Evolutionary conservation across 2,113 vertebrate genomes (phyloP).

Genomic region (Megalops atlanticus): DNA sequence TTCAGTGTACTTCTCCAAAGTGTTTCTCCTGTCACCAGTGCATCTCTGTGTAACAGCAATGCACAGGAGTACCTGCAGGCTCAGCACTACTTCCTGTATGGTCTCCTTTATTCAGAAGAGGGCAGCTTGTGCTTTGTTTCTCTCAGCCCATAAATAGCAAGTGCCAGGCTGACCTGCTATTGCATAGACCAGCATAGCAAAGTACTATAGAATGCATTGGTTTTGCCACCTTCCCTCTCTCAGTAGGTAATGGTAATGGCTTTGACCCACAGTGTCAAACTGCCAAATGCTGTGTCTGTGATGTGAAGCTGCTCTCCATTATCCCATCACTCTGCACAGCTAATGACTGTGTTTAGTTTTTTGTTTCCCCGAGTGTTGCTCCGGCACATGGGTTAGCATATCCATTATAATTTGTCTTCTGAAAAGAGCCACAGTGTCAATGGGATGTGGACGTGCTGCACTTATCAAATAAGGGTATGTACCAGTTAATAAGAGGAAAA

Average conservation of each 20-base stretch:
- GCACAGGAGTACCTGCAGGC: not conserved
- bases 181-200: not conserved
- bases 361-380: not conserved
- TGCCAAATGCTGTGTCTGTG: not conserved
- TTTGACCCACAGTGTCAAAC: not conserved
- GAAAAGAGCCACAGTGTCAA: not conserved
- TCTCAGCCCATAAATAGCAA: not conserved
- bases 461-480: not conserved
- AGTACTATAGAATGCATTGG: not conserved
- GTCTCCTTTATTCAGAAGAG: not conserved
- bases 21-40: not conserved
- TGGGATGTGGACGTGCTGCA: not conserved
- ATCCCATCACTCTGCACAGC: not conserved
- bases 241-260: slow-evolving; percentile 19
- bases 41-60: not conserved
- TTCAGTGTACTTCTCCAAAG: not conserved
- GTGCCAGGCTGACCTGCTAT: not conserved
- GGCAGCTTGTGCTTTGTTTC: not conserved
- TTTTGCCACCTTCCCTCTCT: not conserved
- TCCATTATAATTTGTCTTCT: not conserved
- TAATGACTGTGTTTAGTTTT: slow-evolving; percentile 1
- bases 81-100: not conserved
- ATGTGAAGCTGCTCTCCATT: slow-evolving; percentile 4
- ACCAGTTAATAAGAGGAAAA: not conserved
- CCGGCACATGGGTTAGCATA: not conserved